A percentile compares a stretch with the other conserved stretches of the same genome.
phyloP scores from a whole-genome alignment of 1,140 invertebrate genomes.

The Trialeurodes vaporariorum region DNA sequence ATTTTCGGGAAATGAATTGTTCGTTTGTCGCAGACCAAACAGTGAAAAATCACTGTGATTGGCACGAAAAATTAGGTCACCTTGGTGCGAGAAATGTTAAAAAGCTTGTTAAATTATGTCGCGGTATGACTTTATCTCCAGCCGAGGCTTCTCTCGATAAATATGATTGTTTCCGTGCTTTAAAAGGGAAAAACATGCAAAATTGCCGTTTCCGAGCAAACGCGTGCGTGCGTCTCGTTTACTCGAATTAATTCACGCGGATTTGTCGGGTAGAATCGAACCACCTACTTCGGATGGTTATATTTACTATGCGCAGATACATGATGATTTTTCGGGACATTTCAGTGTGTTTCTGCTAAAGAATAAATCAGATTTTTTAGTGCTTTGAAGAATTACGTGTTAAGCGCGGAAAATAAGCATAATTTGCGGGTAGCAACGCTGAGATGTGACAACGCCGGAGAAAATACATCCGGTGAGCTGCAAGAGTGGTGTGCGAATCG shows the following conservation, averaged over 20 bases:
- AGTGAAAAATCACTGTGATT: neutral
- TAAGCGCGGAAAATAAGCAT: neutral
- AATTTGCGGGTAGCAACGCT: slow-evolving; percentile 19
- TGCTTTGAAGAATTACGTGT: neutral
- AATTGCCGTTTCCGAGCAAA: neutral
- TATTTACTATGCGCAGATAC: neutral
- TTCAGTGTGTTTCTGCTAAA: neutral
- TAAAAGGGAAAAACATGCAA: neutral
- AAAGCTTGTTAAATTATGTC: neutral
- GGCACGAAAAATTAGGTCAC: neutral
- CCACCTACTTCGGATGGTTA: neutral
- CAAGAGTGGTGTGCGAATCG: slow-evolving; percentile 21
- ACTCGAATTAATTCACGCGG: neutral
- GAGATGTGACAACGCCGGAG: slow-evolving; percentile 36
- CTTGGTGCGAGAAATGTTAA: neutral
- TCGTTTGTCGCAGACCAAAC: neutral
- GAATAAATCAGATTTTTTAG: neutral
- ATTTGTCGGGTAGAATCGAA: neutral
- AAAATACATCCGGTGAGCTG: slow-evolving; percentile 24
- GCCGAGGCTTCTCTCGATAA: neutral
- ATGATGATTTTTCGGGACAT: neutral
- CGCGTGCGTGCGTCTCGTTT: neutral
- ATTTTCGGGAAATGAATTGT: neutral
- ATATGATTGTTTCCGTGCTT: neutral
- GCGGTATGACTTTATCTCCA: neutral